Evolutionary conservation across 2,888 invertebrate genomes (phyloP).

Genomic region (Mystacides longicornis): DNA sequence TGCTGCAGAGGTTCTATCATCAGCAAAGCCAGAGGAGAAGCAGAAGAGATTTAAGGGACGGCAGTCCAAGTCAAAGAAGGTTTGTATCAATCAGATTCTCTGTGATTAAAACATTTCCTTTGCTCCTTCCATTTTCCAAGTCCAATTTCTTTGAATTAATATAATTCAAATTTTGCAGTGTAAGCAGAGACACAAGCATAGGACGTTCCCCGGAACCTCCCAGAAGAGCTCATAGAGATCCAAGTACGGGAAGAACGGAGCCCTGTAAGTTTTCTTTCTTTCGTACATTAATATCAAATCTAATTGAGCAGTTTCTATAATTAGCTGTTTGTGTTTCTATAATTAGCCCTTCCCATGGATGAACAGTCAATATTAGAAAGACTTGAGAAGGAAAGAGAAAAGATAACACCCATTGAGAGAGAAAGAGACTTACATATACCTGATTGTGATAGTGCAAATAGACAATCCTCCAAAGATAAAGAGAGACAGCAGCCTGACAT

Average conservation of each 20-base stretch:
- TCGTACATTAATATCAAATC: too few relatives aligned
- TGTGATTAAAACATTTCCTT: background rate
- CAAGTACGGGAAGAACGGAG: conserved; percentile 17
- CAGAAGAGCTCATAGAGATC: conserved; percentile 34
- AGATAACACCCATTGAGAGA: conserved; percentile 13
- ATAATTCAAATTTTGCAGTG: conserved; percentile 30
- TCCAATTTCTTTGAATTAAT: too few relatives aligned
- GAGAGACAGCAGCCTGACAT: conserved; percentile 18
- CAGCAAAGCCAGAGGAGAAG: conserved; percentile 65
- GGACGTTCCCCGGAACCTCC: conserved; percentile 47
- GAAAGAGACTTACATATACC: conserved; percentile 5
- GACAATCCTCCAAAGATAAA: conserved; percentile 7
- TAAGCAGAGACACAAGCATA: conserved; percentile 46
- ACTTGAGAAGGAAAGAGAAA: conserved; percentile 19
- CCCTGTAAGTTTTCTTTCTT: conserved; percentile 9
- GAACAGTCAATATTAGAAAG: conserved; percentile 20
- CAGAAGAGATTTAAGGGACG: conserved; percentile 39
- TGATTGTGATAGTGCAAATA: background rate
- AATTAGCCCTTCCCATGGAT: conserved; percentile 16
- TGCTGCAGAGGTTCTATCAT: conserved; percentile 69
- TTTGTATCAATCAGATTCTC: conserved; percentile 24
- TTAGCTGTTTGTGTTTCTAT: background rate
- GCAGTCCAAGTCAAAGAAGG: conserved; percentile 46
- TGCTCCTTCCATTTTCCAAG: background rate
- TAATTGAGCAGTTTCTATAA: too few relatives aligned